These are phyloP conservation scores for Fragum fragum DNA, from an alignment of 2,888 invertebrate species.

Conservation along the genomic window DNA sequence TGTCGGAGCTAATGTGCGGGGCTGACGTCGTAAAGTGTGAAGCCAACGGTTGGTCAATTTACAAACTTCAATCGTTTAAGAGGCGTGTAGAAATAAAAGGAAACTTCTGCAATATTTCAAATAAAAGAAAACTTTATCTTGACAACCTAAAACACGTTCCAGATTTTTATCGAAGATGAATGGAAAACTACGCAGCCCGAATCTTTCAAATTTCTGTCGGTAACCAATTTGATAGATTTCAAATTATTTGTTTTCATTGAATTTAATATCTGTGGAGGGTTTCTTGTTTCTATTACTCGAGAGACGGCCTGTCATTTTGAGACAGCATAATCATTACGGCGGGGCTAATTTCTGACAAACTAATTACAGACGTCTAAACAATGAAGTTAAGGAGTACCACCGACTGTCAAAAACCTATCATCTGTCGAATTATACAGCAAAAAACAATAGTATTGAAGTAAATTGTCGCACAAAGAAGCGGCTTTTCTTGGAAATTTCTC, in stretches of 20 bases:
- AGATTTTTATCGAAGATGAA: slow-evolving; percentile 25
- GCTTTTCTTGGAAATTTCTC: neutral
- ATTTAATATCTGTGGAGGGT: slow-evolving; percentile 63
- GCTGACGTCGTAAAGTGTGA: no score
- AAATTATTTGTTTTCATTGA: slow-evolving; percentile 69
- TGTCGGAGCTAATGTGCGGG: no score
- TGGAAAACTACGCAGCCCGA: slow-evolving; percentile 26
- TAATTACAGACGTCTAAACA: slow-evolving; percentile 55
- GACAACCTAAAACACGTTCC: slow-evolving; percentile 17
- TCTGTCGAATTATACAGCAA: slow-evolving; percentile 48
- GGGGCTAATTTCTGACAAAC: slow-evolving; percentile 66
- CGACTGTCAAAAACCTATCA: slow-evolving; percentile 49
- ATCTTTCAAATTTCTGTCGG: slow-evolving; percentile 34
- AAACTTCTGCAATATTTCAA: neutral
- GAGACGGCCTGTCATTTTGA: slow-evolving; percentile 63
- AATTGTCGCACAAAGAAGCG: neutral
- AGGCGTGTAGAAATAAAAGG: neutral
- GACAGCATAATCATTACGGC: slow-evolving; percentile 56
- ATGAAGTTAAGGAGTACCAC: slow-evolving; percentile 53
- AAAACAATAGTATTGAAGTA: slow-evolving; percentile 13
- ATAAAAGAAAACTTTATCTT: slow-evolving; percentile 4
- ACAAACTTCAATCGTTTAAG: no score
- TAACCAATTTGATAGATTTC: slow-evolving; percentile 43
- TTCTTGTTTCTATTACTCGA: slow-evolving; percentile 60
- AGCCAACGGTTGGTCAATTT: no score